Evolutionary conservation across 2,113 vertebrate genomes (phyloP).

Genomic region (Sorex fumeus): DNA sequence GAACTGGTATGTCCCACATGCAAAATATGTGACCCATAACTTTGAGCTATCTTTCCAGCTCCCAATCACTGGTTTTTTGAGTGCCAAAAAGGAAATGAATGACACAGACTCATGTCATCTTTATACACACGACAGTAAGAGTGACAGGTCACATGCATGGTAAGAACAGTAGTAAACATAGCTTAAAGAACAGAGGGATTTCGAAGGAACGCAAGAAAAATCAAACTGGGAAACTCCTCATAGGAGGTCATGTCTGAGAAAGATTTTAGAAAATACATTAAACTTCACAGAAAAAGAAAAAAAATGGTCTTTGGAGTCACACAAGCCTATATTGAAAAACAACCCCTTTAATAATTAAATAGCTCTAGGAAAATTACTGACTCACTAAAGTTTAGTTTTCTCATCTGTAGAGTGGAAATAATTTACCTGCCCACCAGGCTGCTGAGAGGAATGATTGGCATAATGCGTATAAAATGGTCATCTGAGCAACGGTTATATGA

Average conservation of each 20-base stretch:
- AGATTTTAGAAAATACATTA: not conserved
- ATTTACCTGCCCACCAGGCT: too few relatives aligned
- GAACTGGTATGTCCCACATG: too few relatives aligned
- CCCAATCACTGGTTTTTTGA: not conserved
- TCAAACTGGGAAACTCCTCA: not conserved
- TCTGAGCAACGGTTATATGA: too few relatives aligned
- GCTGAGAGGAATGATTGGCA: too few relatives aligned
- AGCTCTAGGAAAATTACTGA: too few relatives aligned
- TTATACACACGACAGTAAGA: not conserved
- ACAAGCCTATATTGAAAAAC: too few relatives aligned
- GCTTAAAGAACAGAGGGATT: not conserved
- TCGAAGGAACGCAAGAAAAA: not conserved
- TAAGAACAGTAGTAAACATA: not conserved
- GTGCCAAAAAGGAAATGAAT: not conserved
- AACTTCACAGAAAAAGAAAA: not conserved
- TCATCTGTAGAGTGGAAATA: too few relatives aligned
- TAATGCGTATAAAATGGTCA: too few relatives aligned
- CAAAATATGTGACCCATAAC: too few relatives aligned
- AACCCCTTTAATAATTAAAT: too few relatives aligned
- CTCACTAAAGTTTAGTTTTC: too few relatives aligned
- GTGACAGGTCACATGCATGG: not conserved
- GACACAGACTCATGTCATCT: not conserved
- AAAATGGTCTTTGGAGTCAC: not conserved
- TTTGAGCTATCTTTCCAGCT: too few relatives aligned
- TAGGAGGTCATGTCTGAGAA: not conserved